phyloP scores from a whole-genome alignment of 2,888 invertebrate species.

The Charanyca ferruginea region DNA sequence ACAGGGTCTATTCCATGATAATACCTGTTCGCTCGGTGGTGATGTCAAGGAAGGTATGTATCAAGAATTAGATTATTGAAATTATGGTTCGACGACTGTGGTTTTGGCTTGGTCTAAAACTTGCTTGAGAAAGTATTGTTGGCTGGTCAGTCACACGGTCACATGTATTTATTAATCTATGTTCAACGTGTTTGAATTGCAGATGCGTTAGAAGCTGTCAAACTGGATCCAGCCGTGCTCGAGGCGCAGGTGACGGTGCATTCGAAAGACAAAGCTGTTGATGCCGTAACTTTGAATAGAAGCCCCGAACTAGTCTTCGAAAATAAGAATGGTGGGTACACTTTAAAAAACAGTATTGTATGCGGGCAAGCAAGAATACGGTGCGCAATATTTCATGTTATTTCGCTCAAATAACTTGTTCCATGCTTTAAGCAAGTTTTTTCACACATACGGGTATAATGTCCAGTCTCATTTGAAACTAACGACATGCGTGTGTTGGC shows the following conservation, averaged over 20 bases:
- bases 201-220: slow-evolving; percentile 82
- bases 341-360: background rate
- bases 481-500: background rate
- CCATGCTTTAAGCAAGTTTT: background rate
- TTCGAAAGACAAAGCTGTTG: slow-evolving; percentile 28
- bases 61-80: background rate
- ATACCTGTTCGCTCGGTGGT: slow-evolving; percentile 2
- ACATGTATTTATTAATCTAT: no score
- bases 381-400: background rate
- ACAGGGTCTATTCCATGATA: slow-evolving; percentile 36
- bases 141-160: no score
- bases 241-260: slow-evolving; percentile 80
- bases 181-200: slow-evolving; percentile 26
- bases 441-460: background rate
- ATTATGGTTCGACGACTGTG: background rate
- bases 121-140: background rate
- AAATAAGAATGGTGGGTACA: slow-evolving; percentile 31
- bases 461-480: background rate
- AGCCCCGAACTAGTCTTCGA: slow-evolving; percentile 9
- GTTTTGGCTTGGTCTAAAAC: no score
- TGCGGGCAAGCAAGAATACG: background rate
- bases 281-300: slow-evolving; percentile 7
- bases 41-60: slow-evolving; percentile 46
- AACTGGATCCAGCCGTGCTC: slow-evolving; percentile 83
- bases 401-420: background rate